These are phyloP conservation scores for Phrynocephalus forsythii DNA, from an alignment of 2,797 vertebrate species.

Conservation along the genomic window DNA sequence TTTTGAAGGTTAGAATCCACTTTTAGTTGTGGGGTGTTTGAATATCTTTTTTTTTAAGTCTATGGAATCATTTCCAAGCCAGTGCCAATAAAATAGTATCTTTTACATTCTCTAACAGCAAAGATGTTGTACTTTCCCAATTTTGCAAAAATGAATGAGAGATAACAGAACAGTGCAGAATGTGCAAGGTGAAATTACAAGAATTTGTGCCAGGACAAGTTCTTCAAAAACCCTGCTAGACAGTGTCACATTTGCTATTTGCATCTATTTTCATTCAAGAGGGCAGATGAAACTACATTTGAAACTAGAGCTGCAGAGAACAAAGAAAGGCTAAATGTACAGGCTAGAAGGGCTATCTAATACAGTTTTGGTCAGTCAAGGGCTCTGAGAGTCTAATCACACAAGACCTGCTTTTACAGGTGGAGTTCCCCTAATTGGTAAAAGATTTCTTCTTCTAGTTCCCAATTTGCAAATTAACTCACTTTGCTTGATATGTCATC, in stretches of 20 bases:
- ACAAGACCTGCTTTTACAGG: no score
- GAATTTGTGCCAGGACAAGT: neutral
- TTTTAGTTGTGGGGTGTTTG: constrained; percentile 70
- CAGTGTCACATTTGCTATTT: neutral
- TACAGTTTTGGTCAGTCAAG: no score
- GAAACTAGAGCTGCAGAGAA: constrained; percentile 14
- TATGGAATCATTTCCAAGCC: constrained; percentile 71
- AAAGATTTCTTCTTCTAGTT: no score
- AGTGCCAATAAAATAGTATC: constrained; percentile 77
- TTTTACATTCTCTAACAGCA: constrained; percentile 76
- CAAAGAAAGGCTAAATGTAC: neutral
- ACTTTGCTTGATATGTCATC: no score
- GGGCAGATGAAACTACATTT: neutral
- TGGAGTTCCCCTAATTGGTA: no score
- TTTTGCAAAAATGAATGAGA: constrained; percentile 56
- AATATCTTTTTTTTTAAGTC: constrained; percentile 23
- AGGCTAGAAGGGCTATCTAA: neutral
- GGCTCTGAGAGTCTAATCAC: no score
- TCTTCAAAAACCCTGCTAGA: neutral
- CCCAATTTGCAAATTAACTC: no score
- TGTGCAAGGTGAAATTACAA: constrained; percentile 33
- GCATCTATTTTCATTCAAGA: constrained; percentile 34
- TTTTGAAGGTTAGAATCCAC: constrained; percentile 73
- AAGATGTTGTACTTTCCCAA: constrained; percentile 65
- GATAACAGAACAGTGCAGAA: constrained; percentile 34